Percentiles rank a stretch among this genome's conserved stretches.
Evolutionary conservation across 2,797 vertebrate species (phyloP).

Genomic region (Amazonetta brasiliensis): DNA sequence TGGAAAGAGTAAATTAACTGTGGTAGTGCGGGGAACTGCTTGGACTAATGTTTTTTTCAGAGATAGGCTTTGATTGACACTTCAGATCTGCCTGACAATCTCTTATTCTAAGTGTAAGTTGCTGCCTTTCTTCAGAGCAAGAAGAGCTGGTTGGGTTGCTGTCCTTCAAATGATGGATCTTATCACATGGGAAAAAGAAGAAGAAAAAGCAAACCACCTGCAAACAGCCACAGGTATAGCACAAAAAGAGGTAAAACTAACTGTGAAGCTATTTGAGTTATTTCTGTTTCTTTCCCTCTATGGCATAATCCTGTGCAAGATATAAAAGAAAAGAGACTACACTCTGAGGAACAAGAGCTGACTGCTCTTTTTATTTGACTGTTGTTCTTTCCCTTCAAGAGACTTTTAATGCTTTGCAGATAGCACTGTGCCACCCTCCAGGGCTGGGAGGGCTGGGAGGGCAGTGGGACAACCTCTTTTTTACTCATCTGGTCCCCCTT

Average conservation of each 20-base stretch:
- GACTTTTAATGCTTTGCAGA: not conserved
- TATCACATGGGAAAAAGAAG: not conserved
- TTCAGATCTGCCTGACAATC: conserved; percentile 54
- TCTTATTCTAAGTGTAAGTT: conserved; percentile 38
- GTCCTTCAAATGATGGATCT: conserved; percentile 42
- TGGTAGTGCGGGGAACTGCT: conserved; percentile 8
- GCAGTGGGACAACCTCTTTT: not conserved
- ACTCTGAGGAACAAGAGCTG: not conserved
- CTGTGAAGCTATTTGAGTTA: not conserved
- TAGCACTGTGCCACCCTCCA: not conserved
- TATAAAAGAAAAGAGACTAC: not conserved
- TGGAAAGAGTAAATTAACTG: conserved; percentile 26
- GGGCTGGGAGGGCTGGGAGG: not conserved
- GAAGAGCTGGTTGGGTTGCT: conserved; percentile 46
- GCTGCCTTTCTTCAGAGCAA: conserved; percentile 24
- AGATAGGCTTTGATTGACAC: conserved; percentile 56
- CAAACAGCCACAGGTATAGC: conserved; percentile 23
- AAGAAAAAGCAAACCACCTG: not conserved
- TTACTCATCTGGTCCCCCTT: not conserved
- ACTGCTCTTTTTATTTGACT: not conserved
- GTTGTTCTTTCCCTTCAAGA: not conserved
- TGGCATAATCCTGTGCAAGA: not conserved
- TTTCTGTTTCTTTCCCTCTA: not conserved
- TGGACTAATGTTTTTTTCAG: conserved; percentile 32
- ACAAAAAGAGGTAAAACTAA: conserved; percentile 31